Percentiles rank a stretch among this genome's conserved stretches.
These are phyloP conservation scores for Psammodynastes pulverulentus DNA, from an alignment of 2,113 vertebrate genomes.

Conservation along the genomic window DNA sequence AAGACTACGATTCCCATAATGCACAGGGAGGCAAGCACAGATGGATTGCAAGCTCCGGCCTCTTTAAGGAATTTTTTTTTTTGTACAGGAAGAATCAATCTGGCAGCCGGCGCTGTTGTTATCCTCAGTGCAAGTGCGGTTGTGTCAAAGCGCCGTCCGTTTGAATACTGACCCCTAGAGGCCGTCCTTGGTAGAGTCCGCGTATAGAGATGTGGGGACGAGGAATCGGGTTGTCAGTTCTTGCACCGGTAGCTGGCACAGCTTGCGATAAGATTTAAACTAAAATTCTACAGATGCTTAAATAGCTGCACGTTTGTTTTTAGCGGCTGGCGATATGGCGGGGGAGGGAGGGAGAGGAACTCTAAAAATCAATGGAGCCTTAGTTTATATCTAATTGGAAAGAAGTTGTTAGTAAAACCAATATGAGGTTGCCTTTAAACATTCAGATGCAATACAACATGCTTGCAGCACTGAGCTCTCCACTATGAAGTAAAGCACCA, in stretches of 20 bases:
- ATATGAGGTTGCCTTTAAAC: not conserved
- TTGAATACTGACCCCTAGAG: constrained; percentile 18
- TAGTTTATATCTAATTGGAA: not conserved
- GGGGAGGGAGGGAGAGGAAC: not conserved
- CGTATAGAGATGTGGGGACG: not conserved
- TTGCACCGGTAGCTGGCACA: not conserved
- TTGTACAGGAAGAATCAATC: not conserved
- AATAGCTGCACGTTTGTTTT: not conserved
- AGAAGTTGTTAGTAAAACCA: not conserved
- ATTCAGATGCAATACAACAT: not conserved
- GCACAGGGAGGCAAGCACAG: not conserved
- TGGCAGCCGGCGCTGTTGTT: not conserved
- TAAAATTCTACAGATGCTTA: not conserved
- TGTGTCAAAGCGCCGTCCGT: not conserved
- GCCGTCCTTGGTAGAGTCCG: not conserved
- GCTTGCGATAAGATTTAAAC: not conserved
- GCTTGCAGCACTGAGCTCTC: not conserved
- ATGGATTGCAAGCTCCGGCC: not conserved
- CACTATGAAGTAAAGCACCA: not conserved
- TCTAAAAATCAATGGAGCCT: not conserved
- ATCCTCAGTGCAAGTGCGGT: not conserved
- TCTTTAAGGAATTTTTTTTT: not conserved
- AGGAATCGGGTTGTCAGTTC: not conserved
- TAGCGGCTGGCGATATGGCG: not conserved
- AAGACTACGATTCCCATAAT: constrained; percentile 24